These are phyloP conservation scores for Hypotaenidia okinawae DNA, from an alignment of 2,797 vertebrate species.

Conservation along the genomic window DNA sequence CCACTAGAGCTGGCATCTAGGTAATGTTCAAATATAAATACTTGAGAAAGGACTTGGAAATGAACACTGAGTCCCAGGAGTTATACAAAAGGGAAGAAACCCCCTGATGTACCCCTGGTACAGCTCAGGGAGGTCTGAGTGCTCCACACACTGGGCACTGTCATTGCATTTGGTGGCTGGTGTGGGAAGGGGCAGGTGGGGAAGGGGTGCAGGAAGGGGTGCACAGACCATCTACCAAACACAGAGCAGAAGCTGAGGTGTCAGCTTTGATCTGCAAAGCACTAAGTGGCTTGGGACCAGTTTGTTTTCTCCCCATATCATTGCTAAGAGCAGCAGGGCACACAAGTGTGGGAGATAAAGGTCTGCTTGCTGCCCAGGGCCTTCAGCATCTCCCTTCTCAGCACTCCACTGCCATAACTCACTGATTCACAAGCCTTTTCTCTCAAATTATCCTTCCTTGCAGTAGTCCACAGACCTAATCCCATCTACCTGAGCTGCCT, in stretches of 20 bases:
- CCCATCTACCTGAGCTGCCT: not conserved
- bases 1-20: not conserved
- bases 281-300: not conserved
- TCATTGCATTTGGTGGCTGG: not conserved
- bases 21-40: not conserved
- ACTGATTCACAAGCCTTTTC: not conserved
- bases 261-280: not conserved
- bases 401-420: not conserved
- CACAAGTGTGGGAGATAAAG: rapidly evolving
- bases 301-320: not conserved
- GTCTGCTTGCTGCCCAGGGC: not conserved
- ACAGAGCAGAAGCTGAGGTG: not conserved
- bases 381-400: not conserved
- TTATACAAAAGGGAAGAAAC: not conserved
- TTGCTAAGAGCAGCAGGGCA: not conserved
- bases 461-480: not conserved
- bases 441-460: not conserved
- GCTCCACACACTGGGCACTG: not conserved
- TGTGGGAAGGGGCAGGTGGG: not conserved
- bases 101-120: not conserved
- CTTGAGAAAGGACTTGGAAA: not conserved
- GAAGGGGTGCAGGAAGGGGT: not conserved
- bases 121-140: not conserved
- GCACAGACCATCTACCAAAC: not conserved
- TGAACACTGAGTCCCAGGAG: not conserved